A percentile compares a stretch with the other conserved stretches of the same genome.
Evolutionary conservation across 2,113 vertebrate species (phyloP).

Genomic region (Nycticebus coucang): DNA sequence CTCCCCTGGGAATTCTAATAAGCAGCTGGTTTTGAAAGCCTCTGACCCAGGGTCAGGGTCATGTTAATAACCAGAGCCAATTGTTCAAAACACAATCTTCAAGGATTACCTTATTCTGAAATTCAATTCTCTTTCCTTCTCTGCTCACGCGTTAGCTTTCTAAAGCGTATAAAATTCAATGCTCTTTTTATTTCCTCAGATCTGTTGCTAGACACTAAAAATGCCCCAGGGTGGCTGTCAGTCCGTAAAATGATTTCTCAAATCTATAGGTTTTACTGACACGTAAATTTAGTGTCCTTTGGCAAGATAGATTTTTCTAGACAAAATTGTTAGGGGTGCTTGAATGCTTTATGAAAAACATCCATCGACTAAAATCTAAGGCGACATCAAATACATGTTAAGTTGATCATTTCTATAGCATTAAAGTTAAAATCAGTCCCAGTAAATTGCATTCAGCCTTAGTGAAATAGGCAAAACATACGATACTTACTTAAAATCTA

Average conservation of each 20-base stretch:
- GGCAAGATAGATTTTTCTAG: neutral
- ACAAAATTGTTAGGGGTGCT: neutral
- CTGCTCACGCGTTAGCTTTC: neutral
- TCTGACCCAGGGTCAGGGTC: neutral
- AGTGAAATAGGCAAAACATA: neutral
- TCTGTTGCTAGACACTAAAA: neutral
- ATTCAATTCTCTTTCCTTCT: neutral
- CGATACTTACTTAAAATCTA: neutral
- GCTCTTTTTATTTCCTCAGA: neutral
- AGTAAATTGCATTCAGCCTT: neutral
- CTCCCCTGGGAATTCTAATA: neutral
- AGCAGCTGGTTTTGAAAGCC: neutral
- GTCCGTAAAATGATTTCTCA: neutral
- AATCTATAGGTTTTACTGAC: neutral
- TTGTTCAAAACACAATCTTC: neutral
- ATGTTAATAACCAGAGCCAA: neutral
- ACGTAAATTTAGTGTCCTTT: neutral
- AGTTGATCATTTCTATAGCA: fast-evolving
- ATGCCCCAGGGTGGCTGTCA: neutral
- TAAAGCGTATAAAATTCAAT: fast-evolving
- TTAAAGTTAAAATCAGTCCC: neutral
- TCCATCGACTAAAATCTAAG: neutral
- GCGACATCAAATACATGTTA: fast-evolving
- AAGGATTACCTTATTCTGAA: fast-evolving
- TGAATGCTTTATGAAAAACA: fast-evolving